phyloP scores from a whole-genome alignment of 2,888 invertebrate species.

The Diploptera punctata region DNA sequence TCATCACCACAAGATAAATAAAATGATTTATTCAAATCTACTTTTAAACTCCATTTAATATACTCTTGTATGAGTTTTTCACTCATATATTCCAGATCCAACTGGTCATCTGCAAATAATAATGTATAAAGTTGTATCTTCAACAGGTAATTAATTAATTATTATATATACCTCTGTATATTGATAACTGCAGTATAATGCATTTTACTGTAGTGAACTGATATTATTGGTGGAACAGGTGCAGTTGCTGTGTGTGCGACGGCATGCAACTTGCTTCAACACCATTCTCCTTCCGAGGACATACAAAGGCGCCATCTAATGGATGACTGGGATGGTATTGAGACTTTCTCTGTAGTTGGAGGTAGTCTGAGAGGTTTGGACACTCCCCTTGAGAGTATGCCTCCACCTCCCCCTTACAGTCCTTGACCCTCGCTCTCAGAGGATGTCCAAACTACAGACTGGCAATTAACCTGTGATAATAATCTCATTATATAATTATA shows the following conservation, averaged over 20 bases:
- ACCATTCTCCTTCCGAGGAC: slow-evolving; percentile 58
- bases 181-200: too few species aligned
- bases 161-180: too few species aligned
- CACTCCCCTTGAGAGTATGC: slow-evolving; percentile 42
- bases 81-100: too few species aligned
- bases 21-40: too few species aligned
- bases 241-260: slow-evolving; percentile 71
- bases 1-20: too few species aligned
- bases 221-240: too few species aligned
- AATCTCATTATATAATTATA: slow-evolving; percentile 4
- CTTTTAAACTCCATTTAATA: too few species aligned
- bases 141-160: too few species aligned
- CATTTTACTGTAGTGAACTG: too few species aligned
- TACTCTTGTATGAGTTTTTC: too few species aligned
- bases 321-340: slow-evolving; percentile 68
- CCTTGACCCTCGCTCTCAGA: slow-evolving; percentile 51
- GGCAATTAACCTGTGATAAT: slow-evolving; percentile 18
- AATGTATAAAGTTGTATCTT: too few species aligned
- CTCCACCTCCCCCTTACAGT: slow-evolving; percentile 65
- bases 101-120: too few species aligned
- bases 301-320: slow-evolving; percentile 63
- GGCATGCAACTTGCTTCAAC: slow-evolving; percentile 70
- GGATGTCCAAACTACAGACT: not conserved
- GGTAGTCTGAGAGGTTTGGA: slow-evolving; percentile 24
- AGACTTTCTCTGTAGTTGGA: slow-evolving; percentile 57